Evolutionary conservation across 2,888 invertebrate genomes (phyloP), one percentile per base, ranked within the genome.

Genomic region (Emesis russula): DNA sequence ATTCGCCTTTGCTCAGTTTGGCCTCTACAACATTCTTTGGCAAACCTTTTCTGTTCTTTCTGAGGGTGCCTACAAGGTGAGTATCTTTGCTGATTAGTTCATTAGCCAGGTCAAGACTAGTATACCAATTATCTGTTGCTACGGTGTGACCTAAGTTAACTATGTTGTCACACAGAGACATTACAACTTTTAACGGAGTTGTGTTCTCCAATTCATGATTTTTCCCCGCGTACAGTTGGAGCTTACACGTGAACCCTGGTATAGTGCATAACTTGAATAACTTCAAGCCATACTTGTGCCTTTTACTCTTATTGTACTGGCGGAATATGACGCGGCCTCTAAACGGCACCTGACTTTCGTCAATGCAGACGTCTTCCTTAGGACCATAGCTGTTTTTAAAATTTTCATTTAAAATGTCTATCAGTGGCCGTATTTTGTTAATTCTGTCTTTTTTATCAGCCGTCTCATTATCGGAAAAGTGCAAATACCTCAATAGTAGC

Each of bases 341-440:
- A 79, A 93, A 95, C 6, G 95, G 93, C 3, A 95, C 91, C 75
- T 86, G 83, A 70, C 94, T 95, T 91, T 95, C 95, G 77, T 95
- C 95, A 0, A 96, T 90, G 89, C 95, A 96, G 36, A 95, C 82
- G 38, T 93, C 92, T 91, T 95, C 93, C 80, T 92, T 93, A 38
- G 95, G 95, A 25, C 86, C 74, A 94, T 95, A 95, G 85, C 92
- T 85, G 78, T 90, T 91, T 83, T 92, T 58, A 83, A 96, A 96
- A 75, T 71, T 93, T 71, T 81, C 89, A 88, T 95, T 95, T 58
- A 95, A 76, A 38, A 79, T 81, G 88, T 95, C 86, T 79, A 95
- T 89, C 68, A 95, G 68, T 73, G 88, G 89, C 92, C 95, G 85
- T 90, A 95, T 94, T 90, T 95, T 94, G 53, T 73, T 63, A 86